These are phyloP conservation scores for Girardia tigrina DNA, from an alignment of 2,888 invertebrate genomes.

Conservation along the genomic window DNA sequence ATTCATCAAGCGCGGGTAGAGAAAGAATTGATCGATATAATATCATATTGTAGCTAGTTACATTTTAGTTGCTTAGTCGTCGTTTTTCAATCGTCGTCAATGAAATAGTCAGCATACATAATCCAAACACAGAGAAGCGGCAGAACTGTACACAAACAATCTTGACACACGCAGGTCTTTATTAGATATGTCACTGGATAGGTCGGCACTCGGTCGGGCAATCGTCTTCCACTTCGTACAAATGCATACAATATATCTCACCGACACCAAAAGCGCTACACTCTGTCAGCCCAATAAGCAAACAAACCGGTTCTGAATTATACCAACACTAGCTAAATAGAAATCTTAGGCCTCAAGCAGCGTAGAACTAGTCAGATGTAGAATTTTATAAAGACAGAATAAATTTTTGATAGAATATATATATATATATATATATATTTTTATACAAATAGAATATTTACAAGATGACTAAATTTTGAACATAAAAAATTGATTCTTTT, in stretches of 20 bases:
- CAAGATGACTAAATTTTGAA: too few species aligned
- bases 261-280: constrained; percentile 20
- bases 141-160: constrained; percentile 14
- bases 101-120: constrained; percentile 2
- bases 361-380: constrained; percentile 16
- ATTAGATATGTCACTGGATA: constrained; percentile 16
- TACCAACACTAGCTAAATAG: constrained; percentile 23
- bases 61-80: constrained; percentile 15
- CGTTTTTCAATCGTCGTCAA: constrained; percentile 23
- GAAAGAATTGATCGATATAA: background rate
- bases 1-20: constrained; percentile 11
- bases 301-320: constrained; percentile 23
- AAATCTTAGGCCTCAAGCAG: constrained; percentile 23
- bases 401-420: background rate
- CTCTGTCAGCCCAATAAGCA: constrained; percentile 14
- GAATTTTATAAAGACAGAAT: constrained; percentile 23
- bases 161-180: constrained; percentile 23
- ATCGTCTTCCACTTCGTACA: background rate
- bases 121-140: constrained; percentile 12
- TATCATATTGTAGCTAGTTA: constrained; percentile 1
- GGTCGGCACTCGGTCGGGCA: constrained; percentile 23
- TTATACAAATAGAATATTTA: too few species aligned
- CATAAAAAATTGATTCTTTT: background rate
- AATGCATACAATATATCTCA: constrained; percentile 15
- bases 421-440: too few species aligned